Evolutionary conservation across 2,888 invertebrate genomes (phyloP).

Genomic region (Arge pagana): DNA sequence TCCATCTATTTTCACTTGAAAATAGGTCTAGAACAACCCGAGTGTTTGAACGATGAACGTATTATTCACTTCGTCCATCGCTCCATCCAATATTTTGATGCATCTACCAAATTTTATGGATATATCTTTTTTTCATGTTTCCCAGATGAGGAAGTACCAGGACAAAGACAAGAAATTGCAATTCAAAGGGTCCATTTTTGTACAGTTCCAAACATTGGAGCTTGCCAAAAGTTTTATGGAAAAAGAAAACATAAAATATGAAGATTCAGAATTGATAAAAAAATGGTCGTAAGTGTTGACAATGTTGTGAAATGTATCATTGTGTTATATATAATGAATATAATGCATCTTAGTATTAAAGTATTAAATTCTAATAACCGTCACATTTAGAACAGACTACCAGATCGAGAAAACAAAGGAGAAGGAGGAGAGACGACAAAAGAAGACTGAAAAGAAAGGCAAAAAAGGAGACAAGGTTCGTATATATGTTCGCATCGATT

Average conservation of each 20-base stretch:
- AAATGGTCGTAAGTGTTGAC: slow-evolving; percentile 68
- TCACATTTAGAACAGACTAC: slow-evolving; percentile 61
- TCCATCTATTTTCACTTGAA: too few species aligned
- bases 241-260: slow-evolving; percentile 70
- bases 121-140: slow-evolving; percentile 8
- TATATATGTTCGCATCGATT: too few species aligned
- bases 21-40: too few species aligned
- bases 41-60: too few species aligned
- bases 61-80: neutral
- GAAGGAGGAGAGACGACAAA: slow-evolving; percentile 62
- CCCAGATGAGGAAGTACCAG: slow-evolving; percentile 61
- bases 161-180: slow-evolving; percentile 69
- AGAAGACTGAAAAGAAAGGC: slow-evolving; percentile 63
- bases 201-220: slow-evolving; percentile 81
- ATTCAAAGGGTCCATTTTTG: slow-evolving; percentile 93
- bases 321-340: neutral
- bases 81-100: neutral
- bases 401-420: slow-evolving; percentile 71
- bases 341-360: neutral
- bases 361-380: too few species aligned
- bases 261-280: slow-evolving; percentile 67
- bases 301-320: neutral
- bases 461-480: slow-evolving; percentile 59
- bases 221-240: slow-evolving; percentile 80
- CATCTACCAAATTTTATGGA: neutral